These are phyloP conservation scores for Sander vitreus DNA, from an alignment of 2,113 vertebrate species.

Conservation along the genomic window DNA sequence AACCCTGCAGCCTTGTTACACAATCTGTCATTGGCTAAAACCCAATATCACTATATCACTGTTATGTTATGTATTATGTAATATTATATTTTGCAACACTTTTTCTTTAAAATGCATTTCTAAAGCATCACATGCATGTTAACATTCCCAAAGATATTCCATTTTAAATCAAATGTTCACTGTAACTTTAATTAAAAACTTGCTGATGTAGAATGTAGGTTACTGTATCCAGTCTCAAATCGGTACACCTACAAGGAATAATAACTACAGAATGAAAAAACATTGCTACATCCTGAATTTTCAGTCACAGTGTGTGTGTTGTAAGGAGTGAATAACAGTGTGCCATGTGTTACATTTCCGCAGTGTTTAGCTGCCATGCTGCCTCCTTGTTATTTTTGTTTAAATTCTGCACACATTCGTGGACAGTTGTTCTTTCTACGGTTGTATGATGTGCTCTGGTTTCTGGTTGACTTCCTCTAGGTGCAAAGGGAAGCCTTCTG, in stretches of 20 bases:
- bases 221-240: background rate
- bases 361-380: slow-evolving; percentile 35
- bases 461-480: slow-evolving; percentile 70
- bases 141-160: background rate
- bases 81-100: background rate
- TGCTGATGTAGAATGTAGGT: background rate
- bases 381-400: slow-evolving; percentile 45
- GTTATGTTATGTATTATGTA: background rate
- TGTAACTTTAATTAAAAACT: background rate
- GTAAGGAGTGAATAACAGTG: slow-evolving; percentile 9
- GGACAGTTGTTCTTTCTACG: slow-evolving; percentile 55
- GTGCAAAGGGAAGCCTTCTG: slow-evolving; percentile 69
- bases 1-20: background rate
- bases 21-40: background rate
- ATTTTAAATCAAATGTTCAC: background rate
- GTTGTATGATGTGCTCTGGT: slow-evolving; percentile 51
- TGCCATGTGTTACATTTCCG: slow-evolving; percentile 24
- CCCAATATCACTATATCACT: background rate
- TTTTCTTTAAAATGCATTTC: slow-evolving; percentile 8
- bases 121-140: background rate
- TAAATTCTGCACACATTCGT: slow-evolving; percentile 28
- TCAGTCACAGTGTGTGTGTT: slow-evolving; percentile 2
- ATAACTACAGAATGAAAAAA: background rate
- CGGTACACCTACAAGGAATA: background rate
- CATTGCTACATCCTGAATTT: slow-evolving; percentile 13